These are phyloP conservation scores for Ophioninae sp. DNA, from an alignment of 2,888 invertebrate genomes.

Conservation along the genomic window DNA sequence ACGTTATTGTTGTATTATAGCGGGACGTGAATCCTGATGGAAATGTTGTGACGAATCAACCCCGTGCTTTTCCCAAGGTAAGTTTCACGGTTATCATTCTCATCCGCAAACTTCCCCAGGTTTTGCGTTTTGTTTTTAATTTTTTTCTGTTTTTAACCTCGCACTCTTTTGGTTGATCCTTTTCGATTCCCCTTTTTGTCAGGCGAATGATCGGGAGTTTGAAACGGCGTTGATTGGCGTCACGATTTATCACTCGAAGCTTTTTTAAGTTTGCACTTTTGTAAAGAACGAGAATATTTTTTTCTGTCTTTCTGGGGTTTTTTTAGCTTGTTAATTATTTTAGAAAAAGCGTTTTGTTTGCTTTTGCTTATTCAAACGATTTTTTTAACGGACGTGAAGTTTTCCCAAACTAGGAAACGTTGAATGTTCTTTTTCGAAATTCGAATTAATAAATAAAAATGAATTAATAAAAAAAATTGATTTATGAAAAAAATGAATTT, in stretches of 20 bases:
- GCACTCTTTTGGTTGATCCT: neutral
- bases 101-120: constrained; percentile 61
- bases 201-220: neutral
- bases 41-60: constrained; percentile 79
- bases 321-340: too few relatives aligned
- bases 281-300: too few relatives aligned
- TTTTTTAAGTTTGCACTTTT: too few relatives aligned
- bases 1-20: constrained; percentile 81
- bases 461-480: neutral
- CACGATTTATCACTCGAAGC: neutral
- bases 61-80: constrained; percentile 76
- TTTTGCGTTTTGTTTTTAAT: neutral
- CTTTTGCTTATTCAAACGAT: too few relatives aligned
- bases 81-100: constrained; percentile 71
- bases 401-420: too few relatives aligned
- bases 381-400: too few relatives aligned
- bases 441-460: too few relatives aligned
- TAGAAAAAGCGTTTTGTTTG: too few relatives aligned
- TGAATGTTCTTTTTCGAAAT: too few relatives aligned
- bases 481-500: neutral
- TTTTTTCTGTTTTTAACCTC: neutral
- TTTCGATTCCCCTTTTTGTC: constrained; percentile 47
- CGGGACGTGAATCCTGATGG: constrained; percentile 78
- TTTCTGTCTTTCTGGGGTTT: too few relatives aligned
- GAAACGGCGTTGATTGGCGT: neutral